These are phyloP conservation scores for Aix galericulata DNA, from an alignment of 2,113 vertebrate genomes.

Conservation along the genomic window DNA sequence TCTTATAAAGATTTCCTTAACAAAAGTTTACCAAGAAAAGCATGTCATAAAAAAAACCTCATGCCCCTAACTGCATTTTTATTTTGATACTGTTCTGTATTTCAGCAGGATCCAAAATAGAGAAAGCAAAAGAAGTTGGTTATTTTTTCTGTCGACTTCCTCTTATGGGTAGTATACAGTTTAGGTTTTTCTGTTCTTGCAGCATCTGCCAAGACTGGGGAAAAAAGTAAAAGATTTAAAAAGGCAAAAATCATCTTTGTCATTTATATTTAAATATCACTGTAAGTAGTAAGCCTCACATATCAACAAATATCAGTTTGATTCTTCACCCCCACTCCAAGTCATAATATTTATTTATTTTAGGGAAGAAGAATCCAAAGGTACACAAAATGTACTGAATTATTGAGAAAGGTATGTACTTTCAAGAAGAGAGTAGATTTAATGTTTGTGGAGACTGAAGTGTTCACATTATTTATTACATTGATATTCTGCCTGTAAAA, in stretches of 20 bases:
- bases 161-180: slow-evolving; percentile 84
- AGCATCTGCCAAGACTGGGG: slow-evolving; percentile 84
- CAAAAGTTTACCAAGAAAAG: slow-evolving; percentile 70
- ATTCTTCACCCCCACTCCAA: background rate
- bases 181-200: slow-evolving; percentile 84
- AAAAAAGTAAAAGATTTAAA: slow-evolving; percentile 32
- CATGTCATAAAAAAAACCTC: slow-evolving; percentile 46
- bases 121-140: slow-evolving; percentile 33
- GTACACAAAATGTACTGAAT: background rate
- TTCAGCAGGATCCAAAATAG: slow-evolving; percentile 56
- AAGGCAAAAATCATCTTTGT: background rate
- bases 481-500: background rate
- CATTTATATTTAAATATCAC: background rate
- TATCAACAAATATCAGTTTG: background rate
- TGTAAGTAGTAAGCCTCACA: background rate
- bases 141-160: slow-evolving; percentile 76
- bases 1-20: slow-evolving; percentile 76
- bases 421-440: background rate
- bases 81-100: slow-evolving; percentile 62
- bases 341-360: background rate
- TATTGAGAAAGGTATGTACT: background rate
- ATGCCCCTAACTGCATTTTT: slow-evolving; percentile 39
- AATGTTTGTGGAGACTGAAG: background rate
- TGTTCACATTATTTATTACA: background rate
- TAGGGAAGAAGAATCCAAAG: background rate